These are phyloP conservation scores for Diadema setosum DNA, from an alignment of 35 echinoderm and acorn worm genomes.

Conservation along the genomic window DNA sequence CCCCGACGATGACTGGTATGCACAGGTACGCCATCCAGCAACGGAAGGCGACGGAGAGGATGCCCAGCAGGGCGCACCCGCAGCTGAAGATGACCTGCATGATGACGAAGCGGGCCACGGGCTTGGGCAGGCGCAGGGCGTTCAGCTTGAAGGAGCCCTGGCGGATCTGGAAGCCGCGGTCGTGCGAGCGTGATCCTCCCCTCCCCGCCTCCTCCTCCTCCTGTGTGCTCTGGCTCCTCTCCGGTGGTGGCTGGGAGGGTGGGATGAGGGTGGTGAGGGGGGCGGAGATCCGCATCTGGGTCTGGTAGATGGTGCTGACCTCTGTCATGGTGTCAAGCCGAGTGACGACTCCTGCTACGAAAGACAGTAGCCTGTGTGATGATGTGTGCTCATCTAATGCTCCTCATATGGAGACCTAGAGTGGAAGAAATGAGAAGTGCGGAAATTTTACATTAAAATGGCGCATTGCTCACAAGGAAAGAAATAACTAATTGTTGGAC, in stretches of 20 bases:
- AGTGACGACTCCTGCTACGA: no score
- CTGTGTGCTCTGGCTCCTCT: not conserved
- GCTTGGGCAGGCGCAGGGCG: not conserved
- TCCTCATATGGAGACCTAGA: no score
- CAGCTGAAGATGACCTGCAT: not conserved
- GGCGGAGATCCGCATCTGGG: not conserved
- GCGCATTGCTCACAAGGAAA: no score
- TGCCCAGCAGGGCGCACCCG: not conserved
- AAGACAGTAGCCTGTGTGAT: no score
- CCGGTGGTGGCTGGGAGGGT: not conserved
- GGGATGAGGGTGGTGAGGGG: not conserved
- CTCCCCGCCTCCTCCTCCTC: not conserved
- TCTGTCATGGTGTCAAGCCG: not conserved
- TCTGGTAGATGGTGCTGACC: not conserved
- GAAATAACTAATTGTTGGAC: no score
- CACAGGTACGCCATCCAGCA: conserved; percentile 8
- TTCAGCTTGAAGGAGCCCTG: conserved; percentile 12
- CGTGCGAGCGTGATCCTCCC: not conserved
- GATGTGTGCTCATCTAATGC: no score
- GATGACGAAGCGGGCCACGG: not conserved
- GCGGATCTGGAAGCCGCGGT: not conserved
- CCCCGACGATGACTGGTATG: not conserved
- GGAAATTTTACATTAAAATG: no score
- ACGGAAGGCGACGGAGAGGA: not conserved
- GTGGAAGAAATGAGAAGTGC: no score